Base-by-base conservation (phyloP, 2,888 invertebrate species). In the Stictocephala bisonia region DNA sequence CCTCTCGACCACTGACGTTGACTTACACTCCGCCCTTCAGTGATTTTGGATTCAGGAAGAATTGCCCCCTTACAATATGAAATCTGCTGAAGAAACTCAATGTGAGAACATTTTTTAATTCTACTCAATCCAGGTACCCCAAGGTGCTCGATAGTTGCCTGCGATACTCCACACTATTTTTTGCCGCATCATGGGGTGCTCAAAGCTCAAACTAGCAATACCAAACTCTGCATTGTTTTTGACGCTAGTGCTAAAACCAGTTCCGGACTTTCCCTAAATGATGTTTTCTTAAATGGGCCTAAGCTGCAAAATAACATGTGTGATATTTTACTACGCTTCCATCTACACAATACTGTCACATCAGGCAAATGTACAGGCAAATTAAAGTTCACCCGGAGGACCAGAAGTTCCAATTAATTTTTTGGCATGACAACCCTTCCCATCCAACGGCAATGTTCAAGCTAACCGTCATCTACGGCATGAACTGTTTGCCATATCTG, bases 401-500 rank as follows among this genome's bases (percentile, higher is more conserved):
- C 11, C 56, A 31, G 15, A n/a, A 1, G 3, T 29, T 29, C 18
- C 56, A 56, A 29, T 18, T 56, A 18, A 56, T 56, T 15, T 6
- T 70, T 6, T 70, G 70, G 70, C 70, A 26, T 22, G 24, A 11
- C 6, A n/a, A 27, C 6, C 4, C 13, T 1, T 15, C n/a, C n/a
- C 31, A 13, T 1, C 41, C 40, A 6, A 3, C 24, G 2, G 53
- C 56, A 9, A 29, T 40, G 13, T 53, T 20, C 31, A 3, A 56
- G 22, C 35, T 53, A 4, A 53, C 31, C 24, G 60, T 66, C 6
- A 66, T 44, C 9, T 66, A 66, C 26, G 66, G 66, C 9, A 66
- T 26, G 44, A 66, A 66, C 41, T 44, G 66, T 24, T 24, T 3
- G 18, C 29, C 56, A 1, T 56, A 56, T 11, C 31, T 56, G 1